A percentile compares a stretch with the other conserved stretches of the same genome.
Evolutionary conservation across 2,888 invertebrate species (phyloP).

Genomic region (Hyalella azteca): DNA sequence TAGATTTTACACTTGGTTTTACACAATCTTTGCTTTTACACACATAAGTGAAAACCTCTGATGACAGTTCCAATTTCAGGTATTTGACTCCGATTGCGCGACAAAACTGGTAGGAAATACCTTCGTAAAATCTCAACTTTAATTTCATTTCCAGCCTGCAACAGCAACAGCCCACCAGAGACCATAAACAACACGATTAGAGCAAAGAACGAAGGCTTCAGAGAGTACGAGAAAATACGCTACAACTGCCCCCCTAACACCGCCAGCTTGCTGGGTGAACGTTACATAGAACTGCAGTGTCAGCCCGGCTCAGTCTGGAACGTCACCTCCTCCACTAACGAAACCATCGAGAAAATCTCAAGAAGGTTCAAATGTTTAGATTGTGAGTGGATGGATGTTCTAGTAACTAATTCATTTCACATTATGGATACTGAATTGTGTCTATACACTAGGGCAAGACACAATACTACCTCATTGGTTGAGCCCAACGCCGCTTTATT

Average conservation of each 20-base stretch:
- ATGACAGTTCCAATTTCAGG: too few species aligned
- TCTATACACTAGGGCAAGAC: too few species aligned
- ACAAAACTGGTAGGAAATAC: too few species aligned
- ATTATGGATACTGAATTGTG: too few species aligned
- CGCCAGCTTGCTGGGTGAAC: background rate
- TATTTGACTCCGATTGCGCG: too few species aligned
- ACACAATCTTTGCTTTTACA: too few species aligned
- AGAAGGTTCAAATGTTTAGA: background rate
- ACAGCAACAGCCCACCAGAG: background rate
- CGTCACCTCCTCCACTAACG: constrained; percentile 15
- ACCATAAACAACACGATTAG: background rate
- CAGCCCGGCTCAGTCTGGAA: background rate
- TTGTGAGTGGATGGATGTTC: constrained; percentile 1
- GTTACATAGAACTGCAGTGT: background rate
- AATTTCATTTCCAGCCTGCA: background rate
- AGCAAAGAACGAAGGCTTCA: background rate
- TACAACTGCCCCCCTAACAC: background rate
- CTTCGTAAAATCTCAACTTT: background rate
- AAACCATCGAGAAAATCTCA: constrained; percentile 1
- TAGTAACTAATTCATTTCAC: too few species aligned
- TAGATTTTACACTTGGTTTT: too few species aligned
- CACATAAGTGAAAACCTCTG: too few species aligned
- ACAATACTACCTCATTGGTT: too few species aligned
- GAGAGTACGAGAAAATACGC: background rate
- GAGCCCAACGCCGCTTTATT: too few species aligned